Conservation (phyloP, 1,140 invertebrate genomes). For the Sycophaga agraensis region DNA sequence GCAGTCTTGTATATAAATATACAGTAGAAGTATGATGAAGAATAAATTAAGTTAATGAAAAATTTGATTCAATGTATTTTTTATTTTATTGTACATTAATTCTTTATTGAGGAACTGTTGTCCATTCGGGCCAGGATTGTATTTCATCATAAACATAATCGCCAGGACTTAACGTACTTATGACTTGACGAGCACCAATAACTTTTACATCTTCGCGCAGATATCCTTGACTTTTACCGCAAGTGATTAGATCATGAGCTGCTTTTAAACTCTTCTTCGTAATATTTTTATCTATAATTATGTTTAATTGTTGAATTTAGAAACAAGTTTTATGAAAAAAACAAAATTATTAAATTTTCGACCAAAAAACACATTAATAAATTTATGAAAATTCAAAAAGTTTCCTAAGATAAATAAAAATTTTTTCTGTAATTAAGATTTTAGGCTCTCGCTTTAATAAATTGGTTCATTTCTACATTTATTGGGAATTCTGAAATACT, state of each 20-base stretch:
- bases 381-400: too few relatives aligned
- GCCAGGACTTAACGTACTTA: slow-evolving; percentile 65
- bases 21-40: slow-evolving; percentile 40
- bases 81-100: too few relatives aligned
- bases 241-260: slow-evolving; percentile 62
- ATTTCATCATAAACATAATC: slow-evolving; percentile 59
- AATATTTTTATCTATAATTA: slow-evolving; percentile 65
- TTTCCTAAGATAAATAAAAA: too few relatives aligned
- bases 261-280: slow-evolving; percentile 59
- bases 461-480: too few relatives aligned
- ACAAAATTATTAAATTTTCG: neutral
- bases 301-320: neutral
- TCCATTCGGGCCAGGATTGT: slow-evolving; percentile 47
- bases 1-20: slow-evolving; percentile 44
- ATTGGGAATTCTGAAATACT: too few relatives aligned
- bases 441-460: too few relatives aligned
- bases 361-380: too few relatives aligned
- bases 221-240: slow-evolving; percentile 63
- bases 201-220: slow-evolving; percentile 63
- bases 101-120: neutral
- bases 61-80: neutral
- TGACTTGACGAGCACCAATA: slow-evolving; percentile 65
- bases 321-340: neutral
- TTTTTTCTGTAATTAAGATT: too few relatives aligned
- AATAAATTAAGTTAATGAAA: slow-evolving; percentile 46